These are phyloP conservation scores for Grantiella picta DNA, from an alignment of 2,113 vertebrate genomes.

Conservation along the genomic window DNA sequence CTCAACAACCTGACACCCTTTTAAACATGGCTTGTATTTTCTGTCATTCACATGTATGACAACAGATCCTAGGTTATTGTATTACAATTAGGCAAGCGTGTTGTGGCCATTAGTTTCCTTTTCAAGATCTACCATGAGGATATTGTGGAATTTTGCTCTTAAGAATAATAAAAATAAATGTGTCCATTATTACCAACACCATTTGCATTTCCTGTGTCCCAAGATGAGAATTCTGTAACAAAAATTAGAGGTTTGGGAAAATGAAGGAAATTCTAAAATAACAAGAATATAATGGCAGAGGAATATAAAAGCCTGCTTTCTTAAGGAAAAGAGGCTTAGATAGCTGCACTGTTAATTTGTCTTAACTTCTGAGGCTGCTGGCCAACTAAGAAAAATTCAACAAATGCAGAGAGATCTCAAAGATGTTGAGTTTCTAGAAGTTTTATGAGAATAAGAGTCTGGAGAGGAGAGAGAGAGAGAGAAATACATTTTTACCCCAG, in stretches of 20 bases:
- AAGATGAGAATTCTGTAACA: conserved; percentile 4
- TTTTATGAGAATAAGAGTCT: background rate
- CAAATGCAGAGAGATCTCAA: background rate
- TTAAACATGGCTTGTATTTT: conserved; percentile 30
- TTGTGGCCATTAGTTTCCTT: conserved; percentile 44
- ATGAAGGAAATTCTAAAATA: background rate
- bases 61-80: conserved; percentile 29
- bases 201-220: background rate
- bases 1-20: background rate
- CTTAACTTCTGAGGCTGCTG: background rate
- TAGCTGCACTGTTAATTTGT: background rate
- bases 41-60: conserved; percentile 25
- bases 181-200: background rate
- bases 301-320: background rate
- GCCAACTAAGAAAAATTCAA: background rate
- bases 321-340: background rate
- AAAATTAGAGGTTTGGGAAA: background rate
- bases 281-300: background rate
- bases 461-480: background rate
- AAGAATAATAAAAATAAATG: conserved; percentile 7
- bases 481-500: background rate
- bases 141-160: conserved; percentile 30
- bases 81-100: conserved; percentile 20
- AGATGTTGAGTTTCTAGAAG: background rate
- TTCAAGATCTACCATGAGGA: background rate